Base-by-base conservation (phyloP, 1,140 invertebrate species). In the Ips typographus region DNA sequence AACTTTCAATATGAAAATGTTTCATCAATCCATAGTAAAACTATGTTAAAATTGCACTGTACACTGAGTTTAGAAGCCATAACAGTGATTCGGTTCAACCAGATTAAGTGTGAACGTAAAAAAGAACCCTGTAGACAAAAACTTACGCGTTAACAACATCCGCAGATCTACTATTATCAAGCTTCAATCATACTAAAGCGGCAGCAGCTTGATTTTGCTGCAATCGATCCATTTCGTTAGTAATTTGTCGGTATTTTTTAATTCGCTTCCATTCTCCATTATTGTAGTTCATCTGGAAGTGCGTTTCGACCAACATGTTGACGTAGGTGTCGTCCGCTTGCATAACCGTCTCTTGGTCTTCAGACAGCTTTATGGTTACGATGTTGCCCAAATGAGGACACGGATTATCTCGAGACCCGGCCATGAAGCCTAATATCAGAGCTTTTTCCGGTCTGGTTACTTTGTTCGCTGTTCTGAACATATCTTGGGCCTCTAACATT, bases 401-500 rank as follows among this genome's bases (percentile, higher is more conserved):
- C 0, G 95, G 95, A 83, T 98, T 97, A 76, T 95, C 94, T 84
- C 94, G 88, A 3, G 93, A 94, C 1, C 96, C 96, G 72, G 96
- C 96, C 94, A 99, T 98, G 77, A 99, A 99, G 70, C 96, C 95
- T 38, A 99, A 85, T 77, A 99, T 99, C 42, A 98, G 89, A 47
- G 96, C 95, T 79, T 98, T 98, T 76, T 98, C 96, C 2, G 95
- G 95, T 73, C 96, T 83, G 1, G 95, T 98, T 49, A 98, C 94
- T 81, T 94, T 92, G 79, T 98, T 98, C 40, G 95, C 95, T 73
- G 92, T 96, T 65, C 91, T 86, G 84, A 98, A 98, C 94, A 98
- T 98, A 81, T 98, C 94, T 82, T 98, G 95, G 1, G 96, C 96
- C 82, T 97, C 94, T 75, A 95, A 83, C 89, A 98, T 96, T 89